Evolutionary conservation across 2,797 vertebrate genomes (phyloP), one percentile per base, ranked within the genome.

Genomic region (Gymnodraco acuticeps): DNA sequence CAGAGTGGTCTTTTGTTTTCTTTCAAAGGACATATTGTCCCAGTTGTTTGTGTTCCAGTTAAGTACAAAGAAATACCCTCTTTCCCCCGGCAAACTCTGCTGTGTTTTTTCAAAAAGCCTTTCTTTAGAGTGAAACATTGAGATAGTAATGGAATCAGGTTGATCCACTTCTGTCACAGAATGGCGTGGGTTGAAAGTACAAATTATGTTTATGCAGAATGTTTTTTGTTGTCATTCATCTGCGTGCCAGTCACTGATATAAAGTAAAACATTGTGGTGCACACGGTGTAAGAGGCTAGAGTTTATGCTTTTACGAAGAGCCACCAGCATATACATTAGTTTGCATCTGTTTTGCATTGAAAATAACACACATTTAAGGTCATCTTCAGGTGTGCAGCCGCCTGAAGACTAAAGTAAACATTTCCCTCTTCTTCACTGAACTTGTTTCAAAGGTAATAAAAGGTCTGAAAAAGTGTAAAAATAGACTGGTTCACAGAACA

Each of bases 301-400:
- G 19, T 61, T 33, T 31, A 64, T 66, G 16, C 6, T 33, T 20
- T 63, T 51, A 38, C n/a, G 14, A 55, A 31, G 5, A 63, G 33
- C n/a, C 43, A 20, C 6, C 27, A 65, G 51, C 16, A 45, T 33
- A 3, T 51, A 16, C 14, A 27, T 33, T 19, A 60, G 52, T 61
- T 78, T 80, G 60, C 50, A 71, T 83, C 31, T 73, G 9, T 23
- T 69, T 75, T 77, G 73, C 56, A 31, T 53, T 60, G 27, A 65
- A 62, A 73, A 64, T 65, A 0, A 7, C 8, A 38, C 27, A 27
- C 27, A 27, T 5, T 27, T 27, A 27, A 27, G 6, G 2, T 20
- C 3, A n/a, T 11, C 23, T 1, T 38, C 27, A 23, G 14, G 11
- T 11, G 38, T 41, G n/a, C 2, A 23, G 27, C 15, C 48, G 10